Percentiles rank a stretch among this genome's conserved stretches.
Evolutionary conservation across 2,797 vertebrate genomes (phyloP).

Genomic region (Delichon dasypus): DNA sequence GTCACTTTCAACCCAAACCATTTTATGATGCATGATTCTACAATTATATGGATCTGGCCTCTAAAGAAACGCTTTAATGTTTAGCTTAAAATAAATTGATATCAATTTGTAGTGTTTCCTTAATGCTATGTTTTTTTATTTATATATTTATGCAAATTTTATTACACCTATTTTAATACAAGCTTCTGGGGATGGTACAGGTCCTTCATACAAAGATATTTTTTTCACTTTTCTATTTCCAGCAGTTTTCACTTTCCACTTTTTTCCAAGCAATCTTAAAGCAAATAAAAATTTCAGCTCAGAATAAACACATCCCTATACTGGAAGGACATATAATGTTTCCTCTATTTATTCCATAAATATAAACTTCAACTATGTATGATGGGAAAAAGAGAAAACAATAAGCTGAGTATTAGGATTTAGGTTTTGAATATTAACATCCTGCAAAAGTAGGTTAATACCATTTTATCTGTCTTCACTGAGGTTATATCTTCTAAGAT

Average conservation of each 20-base stretch:
- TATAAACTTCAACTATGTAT: neutral
- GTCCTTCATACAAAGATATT: neutral
- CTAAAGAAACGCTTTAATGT: neutral
- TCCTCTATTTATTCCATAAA: neutral
- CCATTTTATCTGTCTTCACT: neutral
- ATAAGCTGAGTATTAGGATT: neutral
- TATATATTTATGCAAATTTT: neutral
- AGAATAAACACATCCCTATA: fast-evolving
- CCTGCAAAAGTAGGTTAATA: neutral
- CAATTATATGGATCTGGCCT: neutral
- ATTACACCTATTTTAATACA: neutral
- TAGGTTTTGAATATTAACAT: neutral
- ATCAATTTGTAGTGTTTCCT: neutral
- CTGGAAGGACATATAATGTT: neutral
- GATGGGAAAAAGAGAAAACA: neutral
- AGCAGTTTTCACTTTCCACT: neutral
- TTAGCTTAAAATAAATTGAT: neutral
- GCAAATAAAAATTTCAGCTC: neutral
- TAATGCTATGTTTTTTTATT: neutral
- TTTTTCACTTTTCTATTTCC: neutral
- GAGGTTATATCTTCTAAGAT: neutral
- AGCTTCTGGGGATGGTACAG: neutral
- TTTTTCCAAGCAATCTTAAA: neutral
- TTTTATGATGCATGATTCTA: neutral
- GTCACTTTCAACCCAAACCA: neutral